Percentiles rank a stretch among this genome's conserved stretches.
Conservation (phyloP, 2,888 invertebrate species). For the Orthonychiurus folsomi region DNA sequence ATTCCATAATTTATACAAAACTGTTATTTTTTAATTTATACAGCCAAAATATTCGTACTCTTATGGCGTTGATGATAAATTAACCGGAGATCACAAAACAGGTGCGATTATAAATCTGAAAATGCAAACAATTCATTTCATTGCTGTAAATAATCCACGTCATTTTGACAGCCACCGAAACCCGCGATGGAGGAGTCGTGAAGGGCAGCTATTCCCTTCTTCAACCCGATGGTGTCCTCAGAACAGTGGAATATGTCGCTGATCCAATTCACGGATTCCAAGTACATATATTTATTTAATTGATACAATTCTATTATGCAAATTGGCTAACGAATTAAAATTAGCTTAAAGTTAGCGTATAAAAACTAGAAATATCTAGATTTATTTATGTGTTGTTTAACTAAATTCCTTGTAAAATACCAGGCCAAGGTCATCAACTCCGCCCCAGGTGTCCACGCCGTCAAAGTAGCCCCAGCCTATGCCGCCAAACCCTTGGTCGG, state of each 20-base stretch:
- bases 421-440: constrained; percentile 23
- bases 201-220: constrained; percentile 43
- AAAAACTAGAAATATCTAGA: too few species aligned
- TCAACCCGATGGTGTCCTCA: constrained; percentile 42
- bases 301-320: too few species aligned
- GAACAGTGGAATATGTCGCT: constrained; percentile 44
- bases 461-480: constrained; percentile 11
- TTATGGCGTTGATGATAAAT: constrained; percentile 66
- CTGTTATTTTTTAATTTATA: not conserved
- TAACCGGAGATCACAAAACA: constrained; percentile 54
- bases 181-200: constrained; percentile 43
- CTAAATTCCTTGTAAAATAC: not conserved
- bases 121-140: too few species aligned
- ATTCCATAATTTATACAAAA: too few species aligned
- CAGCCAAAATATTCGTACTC: constrained; percentile 65
- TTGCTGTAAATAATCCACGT: too few species aligned
- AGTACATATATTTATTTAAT: constrained; percentile 32
- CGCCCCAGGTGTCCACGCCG: constrained; percentile 19
- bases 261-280: constrained; percentile 44
- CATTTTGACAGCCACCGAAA: constrained; percentile 35
- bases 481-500: constrained; percentile 10
- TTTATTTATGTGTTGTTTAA: not conserved
- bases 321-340: too few species aligned
- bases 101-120: too few species aligned
- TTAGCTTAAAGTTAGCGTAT: too few species aligned